phyloP scores from a whole-genome alignment of 1,140 invertebrate species.

The Cheumatopsyche charites region DNA sequence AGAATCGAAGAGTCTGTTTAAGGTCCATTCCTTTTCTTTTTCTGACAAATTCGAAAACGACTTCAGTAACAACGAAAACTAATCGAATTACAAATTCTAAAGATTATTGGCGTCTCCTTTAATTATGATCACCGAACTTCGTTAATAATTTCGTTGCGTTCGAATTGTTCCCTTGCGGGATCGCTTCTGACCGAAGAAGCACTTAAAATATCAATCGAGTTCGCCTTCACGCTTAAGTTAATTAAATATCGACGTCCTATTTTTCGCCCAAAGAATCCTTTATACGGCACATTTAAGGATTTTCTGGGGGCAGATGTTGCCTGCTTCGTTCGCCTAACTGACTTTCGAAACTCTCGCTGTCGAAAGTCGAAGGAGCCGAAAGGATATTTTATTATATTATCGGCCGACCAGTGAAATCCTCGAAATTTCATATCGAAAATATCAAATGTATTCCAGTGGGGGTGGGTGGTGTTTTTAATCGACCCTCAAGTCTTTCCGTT shows the following conservation, averaged over 20 bases:
- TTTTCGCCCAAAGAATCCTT: slow-evolving; percentile 15
- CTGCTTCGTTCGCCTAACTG: neutral
- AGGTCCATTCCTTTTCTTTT: too few species aligned
- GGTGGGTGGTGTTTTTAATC: too few species aligned
- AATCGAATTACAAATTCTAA: too few species aligned
- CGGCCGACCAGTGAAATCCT: neutral
- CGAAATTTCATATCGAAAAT: slow-evolving; percentile 22
- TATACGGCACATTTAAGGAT: slow-evolving; percentile 22
- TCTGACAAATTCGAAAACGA: too few species aligned
- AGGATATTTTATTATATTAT: slow-evolving; percentile 25
- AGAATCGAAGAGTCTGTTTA: too few species aligned
- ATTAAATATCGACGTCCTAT: slow-evolving; percentile 24
- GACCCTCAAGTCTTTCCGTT: neutral
- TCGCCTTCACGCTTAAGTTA: slow-evolving; percentile 11
- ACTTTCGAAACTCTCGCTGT: slow-evolving; percentile 16
- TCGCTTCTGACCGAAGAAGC: neutral
- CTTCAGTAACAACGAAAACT: too few species aligned
- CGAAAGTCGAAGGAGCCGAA: slow-evolving; percentile 15
- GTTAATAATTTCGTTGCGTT: slow-evolving; percentile 4
- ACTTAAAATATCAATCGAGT: slow-evolving; percentile 25
- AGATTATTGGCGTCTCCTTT: too few species aligned
- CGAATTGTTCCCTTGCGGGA: neutral
- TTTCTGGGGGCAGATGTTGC: slow-evolving; percentile 21
- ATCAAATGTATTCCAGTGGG: slow-evolving; percentile 22
- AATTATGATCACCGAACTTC: neutral